Evolutionary conservation across 1,140 invertebrate genomes (phyloP), one percentile per base, ranked within the genome.

Genomic region (Brachystomella parvula): DNA sequence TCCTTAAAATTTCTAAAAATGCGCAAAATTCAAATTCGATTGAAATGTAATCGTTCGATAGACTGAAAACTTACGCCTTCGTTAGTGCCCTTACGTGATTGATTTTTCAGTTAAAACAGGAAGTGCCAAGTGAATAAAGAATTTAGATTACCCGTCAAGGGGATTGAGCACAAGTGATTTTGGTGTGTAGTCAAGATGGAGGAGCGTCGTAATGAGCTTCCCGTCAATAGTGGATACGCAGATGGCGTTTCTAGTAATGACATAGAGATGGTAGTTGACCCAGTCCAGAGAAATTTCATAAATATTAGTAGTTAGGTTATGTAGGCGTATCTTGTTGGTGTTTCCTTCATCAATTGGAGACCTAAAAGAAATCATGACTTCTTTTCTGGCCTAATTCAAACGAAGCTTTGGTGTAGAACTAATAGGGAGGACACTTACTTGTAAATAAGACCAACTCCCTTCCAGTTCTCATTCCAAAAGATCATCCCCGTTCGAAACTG

Each of bases 211-310:
- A 62, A 88, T 83, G 87, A 92, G 90, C 74, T 87, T 89, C 6
- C 90, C 91, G 76, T 94, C 89, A 70, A 95, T 86, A 76, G 92
- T 88, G 0, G 90, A 87, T 35, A 97, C 80, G 76, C 92, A 87
- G 72, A 97, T 96, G 26, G 86, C 91, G 77, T 96, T 91, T 71
- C 88, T 89, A 32, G 88, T 88, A 0, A 93, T 97, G 90, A 94
- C 98, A 80, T 98, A 99, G 57, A 98, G 84, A 72, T 96, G 89
- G 77, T 89, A 89, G 78, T 97, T 94, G 33, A 72, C 58, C 95
- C 95, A 98, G 79, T 98, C 95, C 39, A 97, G 89, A 1, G 94
- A 93, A 56, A 98, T 78, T 21, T 94, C 94, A 80, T 98, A 94
- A 0, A 92, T 90, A 12, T 88, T 93, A 6, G 88, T 90, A 29